Percentiles rank a stretch among this genome's conserved stretches.
phyloP scores from a whole-genome alignment of 2,113 vertebrate genomes.

The Bubo bubo region DNA sequence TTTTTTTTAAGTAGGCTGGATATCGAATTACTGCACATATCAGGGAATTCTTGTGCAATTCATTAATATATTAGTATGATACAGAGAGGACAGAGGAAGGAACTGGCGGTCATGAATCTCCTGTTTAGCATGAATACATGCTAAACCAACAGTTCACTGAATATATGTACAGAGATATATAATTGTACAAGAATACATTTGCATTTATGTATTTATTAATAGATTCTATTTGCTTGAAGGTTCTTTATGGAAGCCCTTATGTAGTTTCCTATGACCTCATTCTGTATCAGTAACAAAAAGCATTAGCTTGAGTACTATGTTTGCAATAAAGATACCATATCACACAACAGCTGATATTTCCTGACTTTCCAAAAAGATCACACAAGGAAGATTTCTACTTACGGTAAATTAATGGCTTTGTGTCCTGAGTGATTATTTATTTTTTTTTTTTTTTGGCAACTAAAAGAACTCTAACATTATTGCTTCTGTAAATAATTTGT shows the following conservation, averaged over 20 bases:
- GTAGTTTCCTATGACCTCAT: neutral
- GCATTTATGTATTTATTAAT: neutral
- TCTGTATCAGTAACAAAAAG: neutral
- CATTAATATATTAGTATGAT: neutral
- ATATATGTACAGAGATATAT: neutral
- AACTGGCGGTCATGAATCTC: neutral
- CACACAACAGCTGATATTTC: neutral
- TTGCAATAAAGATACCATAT: neutral
- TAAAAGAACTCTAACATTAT: neutral
- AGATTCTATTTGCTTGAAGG: neutral
- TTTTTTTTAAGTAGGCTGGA: neutral
- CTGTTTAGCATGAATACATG: neutral
- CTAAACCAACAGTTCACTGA: neutral
- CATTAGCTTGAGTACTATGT: neutral
- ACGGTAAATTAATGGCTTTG: neutral
- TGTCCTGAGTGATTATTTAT: neutral
- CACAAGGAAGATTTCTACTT: neutral
- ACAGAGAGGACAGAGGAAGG: neutral
- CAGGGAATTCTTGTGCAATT: neutral
- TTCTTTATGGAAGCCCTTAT: neutral
- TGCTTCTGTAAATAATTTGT: neutral
- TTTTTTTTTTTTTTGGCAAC: neutral
- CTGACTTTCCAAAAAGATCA: neutral
- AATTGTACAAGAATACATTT: neutral
- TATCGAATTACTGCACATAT: neutral